Evolutionary conservation across 1,140 invertebrate genomes (phyloP).

Genomic region (Phortica variegata): DNA sequence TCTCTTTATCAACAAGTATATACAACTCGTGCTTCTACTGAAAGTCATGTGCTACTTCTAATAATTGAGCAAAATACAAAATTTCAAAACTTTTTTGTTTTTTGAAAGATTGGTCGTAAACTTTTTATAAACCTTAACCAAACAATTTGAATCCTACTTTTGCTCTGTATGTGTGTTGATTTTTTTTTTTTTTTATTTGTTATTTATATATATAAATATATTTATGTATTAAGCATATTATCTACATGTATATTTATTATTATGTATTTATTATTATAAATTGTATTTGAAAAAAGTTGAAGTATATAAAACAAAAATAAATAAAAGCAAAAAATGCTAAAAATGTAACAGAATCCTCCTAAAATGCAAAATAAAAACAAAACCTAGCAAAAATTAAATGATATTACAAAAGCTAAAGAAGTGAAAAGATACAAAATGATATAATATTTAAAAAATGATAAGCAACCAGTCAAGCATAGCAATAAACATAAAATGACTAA

Average conservation of each 20-base stretch:
- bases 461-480: too few species aligned
- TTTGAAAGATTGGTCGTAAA: constrained; percentile 41
- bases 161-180: constrained; percentile 52
- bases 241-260: constrained; percentile 56
- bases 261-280: constrained; percentile 52
- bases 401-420: constrained; percentile 18
- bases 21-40: too few species aligned
- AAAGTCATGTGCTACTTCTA: neutral
- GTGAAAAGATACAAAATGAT: too few species aligned
- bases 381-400: constrained; percentile 42
- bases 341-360: constrained; percentile 46
- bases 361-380: constrained; percentile 22
- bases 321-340: constrained; percentile 20
- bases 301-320: constrained; percentile 1
- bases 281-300: constrained; percentile 8
- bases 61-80: neutral
- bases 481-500: too few species aligned
- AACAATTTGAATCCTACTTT: constrained; percentile 34
- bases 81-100: constrained; percentile 26
- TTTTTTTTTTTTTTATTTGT: constrained; percentile 34
- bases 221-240: constrained; percentile 54
- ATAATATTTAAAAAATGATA: too few species aligned
- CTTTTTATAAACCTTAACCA: constrained; percentile 17
- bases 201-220: constrained; percentile 49
- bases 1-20: too few species aligned